phyloP scores from a whole-genome alignment of 1,140 invertebrate species.

The Scaptomyza hsui region DNA sequence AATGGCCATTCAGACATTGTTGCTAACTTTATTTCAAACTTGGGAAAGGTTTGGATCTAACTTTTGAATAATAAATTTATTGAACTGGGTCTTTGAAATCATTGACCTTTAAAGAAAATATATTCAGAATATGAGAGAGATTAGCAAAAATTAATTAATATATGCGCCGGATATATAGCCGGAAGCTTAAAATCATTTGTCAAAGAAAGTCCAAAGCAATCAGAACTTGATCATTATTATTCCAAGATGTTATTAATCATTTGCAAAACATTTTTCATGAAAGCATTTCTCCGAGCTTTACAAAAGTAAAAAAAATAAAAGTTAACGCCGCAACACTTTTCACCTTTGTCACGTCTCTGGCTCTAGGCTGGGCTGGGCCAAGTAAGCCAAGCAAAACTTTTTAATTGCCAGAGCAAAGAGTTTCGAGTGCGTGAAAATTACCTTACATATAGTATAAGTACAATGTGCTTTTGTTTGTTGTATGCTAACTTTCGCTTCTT shows the following conservation, averaged over 20 bases:
- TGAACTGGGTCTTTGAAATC: not conserved
- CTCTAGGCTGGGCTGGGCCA: conserved; percentile 35
- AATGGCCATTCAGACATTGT: conserved; percentile 39
- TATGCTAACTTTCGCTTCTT: conserved; percentile 72
- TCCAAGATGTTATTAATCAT: not conserved
- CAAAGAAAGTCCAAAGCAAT: conserved; percentile 9
- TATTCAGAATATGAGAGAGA: not conserved
- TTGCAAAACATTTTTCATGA: conserved; percentile 2
- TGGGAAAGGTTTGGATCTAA: conserved; percentile 22
- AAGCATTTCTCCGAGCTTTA: conserved; percentile 16
- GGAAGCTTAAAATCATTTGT: conserved; percentile 4
- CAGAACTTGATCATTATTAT: conserved; percentile 8
- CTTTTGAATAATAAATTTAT: conserved; percentile 10
- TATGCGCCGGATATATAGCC: not conserved
- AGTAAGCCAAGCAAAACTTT: conserved; percentile 60
- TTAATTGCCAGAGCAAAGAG: conserved; percentile 60
- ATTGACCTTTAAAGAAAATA: conserved; percentile 4
- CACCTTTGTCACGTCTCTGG: conserved; percentile 60
- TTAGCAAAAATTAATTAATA: not conserved
- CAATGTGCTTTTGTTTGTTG: conserved; percentile 54
- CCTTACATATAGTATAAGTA: conserved; percentile 32
- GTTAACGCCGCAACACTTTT: conserved; percentile 43
- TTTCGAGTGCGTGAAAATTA: conserved; percentile 25
- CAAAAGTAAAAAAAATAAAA: conserved; percentile 18
- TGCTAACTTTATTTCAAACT: conserved; percentile 18